A percentile compares a stretch with the other conserved stretches of the same genome.
Evolutionary conservation across 2,888 invertebrate genomes (phyloP).

Genomic region (Conus canariensis): DNA sequence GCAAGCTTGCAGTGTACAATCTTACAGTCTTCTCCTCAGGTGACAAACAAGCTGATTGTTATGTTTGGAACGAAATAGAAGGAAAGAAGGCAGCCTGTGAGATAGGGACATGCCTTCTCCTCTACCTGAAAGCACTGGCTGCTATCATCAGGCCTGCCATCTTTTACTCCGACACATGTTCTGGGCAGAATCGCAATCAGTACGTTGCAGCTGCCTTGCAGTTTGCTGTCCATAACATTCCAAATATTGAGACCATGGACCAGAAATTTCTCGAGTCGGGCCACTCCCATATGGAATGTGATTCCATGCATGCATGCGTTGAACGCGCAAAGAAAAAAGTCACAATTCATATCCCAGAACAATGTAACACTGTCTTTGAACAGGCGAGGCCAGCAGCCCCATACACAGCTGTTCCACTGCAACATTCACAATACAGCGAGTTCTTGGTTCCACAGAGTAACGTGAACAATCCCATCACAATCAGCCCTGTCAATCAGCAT

Average conservation of each 20-base stretch:
- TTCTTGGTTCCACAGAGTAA: no score
- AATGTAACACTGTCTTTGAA: neutral
- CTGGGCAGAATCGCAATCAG: neutral
- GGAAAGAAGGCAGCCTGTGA: conserved; percentile 12
- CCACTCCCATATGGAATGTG: conserved; percentile 6
- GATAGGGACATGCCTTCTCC: neutral
- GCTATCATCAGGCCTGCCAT: neutral
- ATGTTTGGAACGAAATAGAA: conserved; percentile 33
- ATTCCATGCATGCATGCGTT: conserved; percentile 1
- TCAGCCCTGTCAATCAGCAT: no score
- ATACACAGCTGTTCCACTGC: no score
- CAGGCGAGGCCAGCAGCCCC: neutral
- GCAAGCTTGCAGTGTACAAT: conserved; percentile 29
- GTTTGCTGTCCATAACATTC: neutral
- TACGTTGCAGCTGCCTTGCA: neutral
- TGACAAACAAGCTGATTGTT: neutral
- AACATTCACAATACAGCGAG: no score
- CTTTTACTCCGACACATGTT: neutral
- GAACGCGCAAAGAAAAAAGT: neutral
- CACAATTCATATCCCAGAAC: neutral
- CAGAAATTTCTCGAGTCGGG: neutral
- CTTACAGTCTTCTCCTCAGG: neutral
- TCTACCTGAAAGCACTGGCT: neutral
- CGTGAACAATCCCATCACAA: no score
- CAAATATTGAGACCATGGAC: neutral